phyloP scores from a whole-genome alignment of 2,888 invertebrate species.

The Zaprionus bogoriensis region DNA sequence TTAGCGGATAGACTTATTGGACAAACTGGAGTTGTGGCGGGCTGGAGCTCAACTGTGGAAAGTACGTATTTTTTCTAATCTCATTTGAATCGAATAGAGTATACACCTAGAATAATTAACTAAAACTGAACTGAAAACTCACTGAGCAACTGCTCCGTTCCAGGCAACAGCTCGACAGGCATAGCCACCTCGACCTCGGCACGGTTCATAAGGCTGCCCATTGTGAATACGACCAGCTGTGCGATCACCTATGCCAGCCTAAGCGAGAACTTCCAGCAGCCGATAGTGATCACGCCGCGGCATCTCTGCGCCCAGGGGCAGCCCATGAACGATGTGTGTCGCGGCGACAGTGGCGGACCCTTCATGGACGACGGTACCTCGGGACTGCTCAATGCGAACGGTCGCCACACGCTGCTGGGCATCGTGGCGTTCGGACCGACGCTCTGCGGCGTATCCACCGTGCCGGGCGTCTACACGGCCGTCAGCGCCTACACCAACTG shows the following conservation, averaged over 20 bases:
- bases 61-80: slow-evolving; percentile 80
- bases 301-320: slow-evolving; percentile 82
- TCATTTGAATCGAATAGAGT: slow-evolving; percentile 1
- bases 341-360: slow-evolving; percentile 83
- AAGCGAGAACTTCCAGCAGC: slow-evolving; percentile 82
- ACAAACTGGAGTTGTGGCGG: slow-evolving; percentile 86
- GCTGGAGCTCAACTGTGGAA: slow-evolving; percentile 89
- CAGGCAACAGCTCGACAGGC: slow-evolving; percentile 19
- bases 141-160: slow-evolving; percentile 20
- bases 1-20: slow-evolving; percentile 82
- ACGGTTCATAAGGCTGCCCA: slow-evolving; percentile 83
- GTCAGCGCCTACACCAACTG: slow-evolving; percentile 82
- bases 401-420: slow-evolving; percentile 73
- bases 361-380: slow-evolving; percentile 79
- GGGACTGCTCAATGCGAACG: slow-evolving; percentile 55
- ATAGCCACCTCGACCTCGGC: slow-evolving; percentile 62
- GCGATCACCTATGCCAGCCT: slow-evolving; percentile 81
- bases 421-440: slow-evolving; percentile 82
- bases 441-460: slow-evolving; percentile 79
- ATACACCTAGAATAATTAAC: slow-evolving; percentile 3
- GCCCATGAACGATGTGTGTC: slow-evolving; percentile 82
- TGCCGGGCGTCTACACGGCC: slow-evolving; percentile 83
- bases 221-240: slow-evolving; percentile 82
- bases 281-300: slow-evolving; percentile 81
- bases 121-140: too few species aligned